Evolutionary conservation across 2,888 invertebrate genomes (phyloP), one percentile per base, ranked within the genome.

Genomic region (Plagodis pulveraria): DNA sequence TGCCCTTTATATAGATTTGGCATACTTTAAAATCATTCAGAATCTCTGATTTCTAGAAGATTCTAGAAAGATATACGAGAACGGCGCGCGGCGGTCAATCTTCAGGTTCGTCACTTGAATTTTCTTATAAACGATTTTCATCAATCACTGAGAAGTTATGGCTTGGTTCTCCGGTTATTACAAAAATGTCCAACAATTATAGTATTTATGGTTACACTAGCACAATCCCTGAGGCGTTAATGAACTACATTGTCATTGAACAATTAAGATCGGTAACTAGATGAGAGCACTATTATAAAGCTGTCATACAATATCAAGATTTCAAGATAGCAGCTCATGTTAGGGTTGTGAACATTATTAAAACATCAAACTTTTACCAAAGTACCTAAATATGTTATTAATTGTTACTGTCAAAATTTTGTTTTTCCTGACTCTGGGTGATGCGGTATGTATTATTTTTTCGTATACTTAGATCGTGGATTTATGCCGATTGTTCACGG

Each of bases 391-490:
- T 60, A 84, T 83, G 84, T 66, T 82, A 59, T 61, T 86, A 41
- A 59, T 75, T 34, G 60, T 63, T 2, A 56, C 84, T 42, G 63
- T 80, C 0, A 83, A 82, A 65, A 81, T 85, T 64, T 71, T 89
- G 50, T 50, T 84, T 48, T 34, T 86, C 36, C 11, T 84, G 40
- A 63, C 77, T 8, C 59, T 78, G 32, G 80, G 85, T 74, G 74
- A 87, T 55, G 87, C 88, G 70, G 91, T 90, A 74, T 84, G 87
- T 79, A 52, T 22, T 22, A 1, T 22, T 22, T 22, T 22, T 22
- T 22, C 22, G 1, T 22, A 22, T 22, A 22, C 22, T 22, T n/a
- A n/a, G n/a, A n/a, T 22, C 22, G 22, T 22, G 22, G 22, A 22
- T 22, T 22, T 22, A 22, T 22, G 22, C 22, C 22, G 22, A 22